These are phyloP conservation scores for Manacus vitellinus DNA, from an alignment of 2,113 vertebrate species.

Conservation along the genomic window DNA sequence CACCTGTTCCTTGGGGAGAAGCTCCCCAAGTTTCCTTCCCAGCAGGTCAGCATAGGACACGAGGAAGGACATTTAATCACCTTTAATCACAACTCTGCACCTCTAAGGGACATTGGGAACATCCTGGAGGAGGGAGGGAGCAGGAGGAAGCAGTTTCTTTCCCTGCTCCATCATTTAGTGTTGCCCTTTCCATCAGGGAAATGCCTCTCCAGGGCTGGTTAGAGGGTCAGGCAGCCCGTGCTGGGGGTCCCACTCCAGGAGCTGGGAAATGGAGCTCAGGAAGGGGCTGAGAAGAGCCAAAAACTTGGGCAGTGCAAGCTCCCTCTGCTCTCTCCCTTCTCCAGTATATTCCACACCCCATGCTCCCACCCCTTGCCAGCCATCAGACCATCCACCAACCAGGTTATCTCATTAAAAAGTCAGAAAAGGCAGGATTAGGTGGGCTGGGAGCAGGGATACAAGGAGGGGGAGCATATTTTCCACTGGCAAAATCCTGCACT, in stretches of 20 bases:
- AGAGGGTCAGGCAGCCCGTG: background rate
- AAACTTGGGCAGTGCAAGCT: background rate
- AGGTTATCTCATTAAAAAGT: background rate
- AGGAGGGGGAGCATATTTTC: background rate
- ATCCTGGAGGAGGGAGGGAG: background rate
- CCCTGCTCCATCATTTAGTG: background rate
- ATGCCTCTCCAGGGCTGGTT: too few species aligned
- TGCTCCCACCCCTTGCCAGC: background rate
- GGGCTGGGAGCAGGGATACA: background rate
- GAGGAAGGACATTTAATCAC: background rate
- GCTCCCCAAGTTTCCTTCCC: background rate
- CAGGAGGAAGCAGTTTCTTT: background rate
- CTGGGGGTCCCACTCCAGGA: background rate
- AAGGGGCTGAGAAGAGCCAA: background rate
- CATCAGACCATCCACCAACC: background rate
- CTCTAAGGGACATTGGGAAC: background rate
- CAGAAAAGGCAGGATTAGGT: background rate
- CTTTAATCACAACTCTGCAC: background rate
- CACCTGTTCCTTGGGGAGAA: background rate
- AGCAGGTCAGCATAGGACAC: background rate
- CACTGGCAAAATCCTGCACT: background rate
- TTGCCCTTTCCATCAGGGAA: too few species aligned
- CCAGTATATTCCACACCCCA: background rate
- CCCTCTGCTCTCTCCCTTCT: background rate
- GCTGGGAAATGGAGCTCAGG: background rate